Conservation (phyloP, 2,888 invertebrate genomes). For the Eristalinus sepulchralis region DNA sequence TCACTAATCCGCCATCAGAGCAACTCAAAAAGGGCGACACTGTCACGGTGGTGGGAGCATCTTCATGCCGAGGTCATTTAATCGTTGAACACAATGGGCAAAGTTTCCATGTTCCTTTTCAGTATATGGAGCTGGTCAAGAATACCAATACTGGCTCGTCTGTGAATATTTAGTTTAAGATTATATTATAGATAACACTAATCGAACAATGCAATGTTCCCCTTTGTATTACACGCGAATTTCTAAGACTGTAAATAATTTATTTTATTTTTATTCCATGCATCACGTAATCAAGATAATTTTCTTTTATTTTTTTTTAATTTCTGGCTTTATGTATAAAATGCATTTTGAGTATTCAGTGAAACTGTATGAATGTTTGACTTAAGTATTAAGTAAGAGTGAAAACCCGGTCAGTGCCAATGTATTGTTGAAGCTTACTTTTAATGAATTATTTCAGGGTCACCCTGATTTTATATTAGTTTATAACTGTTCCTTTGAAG, state of each 20-base stretch:
- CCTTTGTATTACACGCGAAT: constrained; percentile 55
- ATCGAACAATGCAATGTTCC: constrained; percentile 40
- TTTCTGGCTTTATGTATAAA: constrained; percentile 38
- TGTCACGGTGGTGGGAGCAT: constrained; percentile 93
- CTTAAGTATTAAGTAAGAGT: constrained; percentile 13
- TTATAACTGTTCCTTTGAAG: not conserved
- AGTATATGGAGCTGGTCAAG: constrained; percentile 87
- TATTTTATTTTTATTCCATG: constrained; percentile 56
- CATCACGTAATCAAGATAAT: not conserved
- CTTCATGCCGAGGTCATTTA: constrained; percentile 91
- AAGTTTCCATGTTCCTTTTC: constrained; percentile 90
- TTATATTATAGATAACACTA: constrained; percentile 45
- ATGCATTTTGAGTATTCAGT: constrained; percentile 38
- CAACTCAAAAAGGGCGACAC: constrained; percentile 90
- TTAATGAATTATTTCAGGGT: constrained; percentile 45
- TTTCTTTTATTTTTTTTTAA: constrained; percentile 6
- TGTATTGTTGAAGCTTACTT: constrained; percentile 44
- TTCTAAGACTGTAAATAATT: constrained; percentile 77
- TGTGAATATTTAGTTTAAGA: constrained; percentile 73
- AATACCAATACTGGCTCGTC: constrained; percentile 72
- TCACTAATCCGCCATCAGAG: constrained; percentile 77
- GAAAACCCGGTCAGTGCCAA: constrained; percentile 60
- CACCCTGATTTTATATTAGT: constrained; percentile 27
- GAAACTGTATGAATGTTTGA: constrained; percentile 4
- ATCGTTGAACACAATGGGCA: constrained; percentile 90